Evolutionary conservation across 2,888 invertebrate species (phyloP), one percentile per base, ranked within the genome.

Genomic region (Villa cingulata): DNA sequence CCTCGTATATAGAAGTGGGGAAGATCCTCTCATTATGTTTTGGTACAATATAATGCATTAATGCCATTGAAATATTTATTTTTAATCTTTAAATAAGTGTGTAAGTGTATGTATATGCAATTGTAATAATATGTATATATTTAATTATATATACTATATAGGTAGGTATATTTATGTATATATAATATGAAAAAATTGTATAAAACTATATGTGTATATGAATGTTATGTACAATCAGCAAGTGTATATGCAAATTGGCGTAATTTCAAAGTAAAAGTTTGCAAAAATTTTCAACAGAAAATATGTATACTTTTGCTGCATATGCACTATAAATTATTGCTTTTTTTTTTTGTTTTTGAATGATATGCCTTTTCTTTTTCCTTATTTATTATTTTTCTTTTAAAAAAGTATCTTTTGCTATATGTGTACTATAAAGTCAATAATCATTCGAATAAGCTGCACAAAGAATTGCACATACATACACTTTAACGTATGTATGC

Each of bases 1-100:
- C 80, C 62, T 84, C 81, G 71, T 87, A 88, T 49, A 82, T 77
- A 48, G 77, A 65, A 18, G 82, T 80, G 45, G 79, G 77, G n/a
- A n/a, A n/a, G 44, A 78, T 78, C 55, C 72, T 50, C 38, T 41
- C 47, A 18, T 41, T 45, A 70, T 46, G 72, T 63, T 72, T 72
- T 72, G 53, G 49, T 56, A 61, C 57, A 55, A 58, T 54, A 36
- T 36, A 41, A 60, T 68, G 64, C 57, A 70, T 67, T 61, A 63
- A 60, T 59, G 66, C 59, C 67, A 67, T 70, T 58, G 59, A 54
- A 58, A 58, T 7, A 47, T 43, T 47, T 47, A 46, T 47, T 43
- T 47, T 47, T 47, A 42, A n/a, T 43, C 18, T 23, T 23, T 32
- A 32, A 32, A 2, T 12, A 9, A 32, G 29, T 3, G 12, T n/a